These are phyloP conservation scores for Melinopterus prodromus DNA, from an alignment of 2,888 invertebrate genomes.

Conservation along the genomic window DNA sequence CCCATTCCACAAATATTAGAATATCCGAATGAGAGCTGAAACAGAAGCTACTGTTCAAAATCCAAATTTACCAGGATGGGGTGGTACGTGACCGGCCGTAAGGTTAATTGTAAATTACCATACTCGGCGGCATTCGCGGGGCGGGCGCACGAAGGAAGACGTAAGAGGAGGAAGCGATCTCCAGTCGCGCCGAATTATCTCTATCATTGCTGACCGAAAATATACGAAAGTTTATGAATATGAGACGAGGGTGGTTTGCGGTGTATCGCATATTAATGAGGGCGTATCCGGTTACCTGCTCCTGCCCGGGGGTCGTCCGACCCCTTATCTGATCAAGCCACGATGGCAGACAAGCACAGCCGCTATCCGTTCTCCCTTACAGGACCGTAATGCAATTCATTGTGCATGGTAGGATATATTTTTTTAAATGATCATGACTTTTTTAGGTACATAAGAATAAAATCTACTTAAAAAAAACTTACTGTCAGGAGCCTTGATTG, in stretches of 20 bases:
- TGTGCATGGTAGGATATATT: too few relatives aligned
- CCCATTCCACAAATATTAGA: background rate
- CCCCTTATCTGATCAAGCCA: background rate
- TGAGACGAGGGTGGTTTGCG: constrained; percentile 38
- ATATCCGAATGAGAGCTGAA: background rate
- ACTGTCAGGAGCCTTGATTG: too few relatives aligned
- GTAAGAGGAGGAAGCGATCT: background rate
- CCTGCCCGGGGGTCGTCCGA: background rate
- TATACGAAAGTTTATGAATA: constrained; percentile 42
- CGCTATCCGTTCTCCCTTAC: background rate
- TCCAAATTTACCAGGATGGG: background rate
- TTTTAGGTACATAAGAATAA: too few relatives aligned
- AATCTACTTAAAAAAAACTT: too few relatives aligned
- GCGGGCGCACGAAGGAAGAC: background rate
- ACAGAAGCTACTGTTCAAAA: background rate
- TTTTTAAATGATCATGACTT: too few relatives aligned
- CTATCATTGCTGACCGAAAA: constrained; percentile 30
- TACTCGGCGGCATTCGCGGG: background rate
- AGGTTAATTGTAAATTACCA: background rate
- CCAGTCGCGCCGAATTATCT: constrained; percentile 19
- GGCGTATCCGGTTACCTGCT: constrained; percentile 19
- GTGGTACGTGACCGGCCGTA: background rate
- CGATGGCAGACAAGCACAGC: background rate
- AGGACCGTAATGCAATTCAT: background rate
- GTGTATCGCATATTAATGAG: constrained; percentile 27